Percentiles rank a stretch among this genome's conserved stretches.
Conservation (phyloP, 2,888 invertebrate species). For the Sarcophaga variegata region DNA sequence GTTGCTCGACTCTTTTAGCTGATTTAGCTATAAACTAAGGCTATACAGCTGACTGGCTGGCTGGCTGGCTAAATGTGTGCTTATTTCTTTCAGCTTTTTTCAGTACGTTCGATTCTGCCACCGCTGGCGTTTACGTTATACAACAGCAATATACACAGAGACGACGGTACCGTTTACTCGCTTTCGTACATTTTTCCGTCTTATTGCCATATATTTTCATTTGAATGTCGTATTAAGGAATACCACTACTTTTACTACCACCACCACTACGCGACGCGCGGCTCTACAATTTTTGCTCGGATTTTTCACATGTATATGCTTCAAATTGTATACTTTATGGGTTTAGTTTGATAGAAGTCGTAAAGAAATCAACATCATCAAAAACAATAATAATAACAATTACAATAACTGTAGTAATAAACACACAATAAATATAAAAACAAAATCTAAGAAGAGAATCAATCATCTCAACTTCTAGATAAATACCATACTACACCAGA, state of each 20-base stretch:
- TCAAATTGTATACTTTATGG: conserved; percentile 83
- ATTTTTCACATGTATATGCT: conserved; percentile 82
- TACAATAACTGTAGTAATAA: conserved; percentile 31
- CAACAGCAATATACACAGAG: conserved; percentile 1
- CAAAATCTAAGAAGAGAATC: conserved; percentile 14
- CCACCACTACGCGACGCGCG: conserved; percentile 61
- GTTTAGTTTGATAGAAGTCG: conserved; percentile 83
- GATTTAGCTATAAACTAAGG: conserved; percentile 43
- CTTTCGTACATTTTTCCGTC: conserved; percentile 55
- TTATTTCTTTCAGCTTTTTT: conserved; percentile 59
- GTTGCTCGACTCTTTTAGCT: conserved; percentile 45
- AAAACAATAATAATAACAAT: conserved; percentile 64
- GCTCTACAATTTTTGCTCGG: conserved; percentile 79
- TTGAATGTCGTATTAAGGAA: conserved; percentile 63
- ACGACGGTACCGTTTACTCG: conserved; percentile 56
- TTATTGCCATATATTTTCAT: conserved; percentile 60
- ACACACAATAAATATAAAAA: conserved; percentile 53
- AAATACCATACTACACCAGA: not conserved
- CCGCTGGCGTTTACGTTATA: conserved; percentile 48
- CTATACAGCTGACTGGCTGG: conserved; percentile 15
- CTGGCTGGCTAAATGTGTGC: conserved; percentile 53
- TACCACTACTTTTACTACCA: conserved; percentile 15
- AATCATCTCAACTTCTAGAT: not conserved
- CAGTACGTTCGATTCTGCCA: conserved; percentile 58
- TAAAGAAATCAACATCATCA: conserved; percentile 83